A percentile compares a stretch with the other conserved stretches of the same genome.
phyloP scores from a whole-genome alignment of 2,113 vertebrate genomes.

The Acanthochromis polyacanthus region DNA sequence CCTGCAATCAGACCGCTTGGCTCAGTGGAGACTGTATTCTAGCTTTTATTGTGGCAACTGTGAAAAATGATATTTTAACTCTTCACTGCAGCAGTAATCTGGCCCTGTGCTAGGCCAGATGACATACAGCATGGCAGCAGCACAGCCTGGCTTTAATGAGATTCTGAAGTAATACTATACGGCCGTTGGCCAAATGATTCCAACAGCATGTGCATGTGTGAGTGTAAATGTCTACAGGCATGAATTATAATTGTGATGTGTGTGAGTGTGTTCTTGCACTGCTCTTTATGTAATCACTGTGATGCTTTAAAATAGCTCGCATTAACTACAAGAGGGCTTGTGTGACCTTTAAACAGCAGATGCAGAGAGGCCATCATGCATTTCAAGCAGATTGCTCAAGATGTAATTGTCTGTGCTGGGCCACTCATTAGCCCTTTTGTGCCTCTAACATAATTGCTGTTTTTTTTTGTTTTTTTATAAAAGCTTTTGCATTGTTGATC shows the following conservation, averaged over 20 bases:
- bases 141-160: constrained; percentile 32
- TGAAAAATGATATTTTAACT: constrained; percentile 34
- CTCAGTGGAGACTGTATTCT: background rate
- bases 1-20: constrained; percentile 15
- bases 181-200: constrained; percentile 20
- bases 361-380: constrained; percentile 13
- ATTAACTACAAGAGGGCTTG: constrained; percentile 19
- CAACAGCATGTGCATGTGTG: constrained; percentile 1
- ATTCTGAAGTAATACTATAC: constrained; percentile 29
- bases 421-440: constrained; percentile 14
- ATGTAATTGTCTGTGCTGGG: constrained; percentile 2
- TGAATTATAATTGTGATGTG: constrained; percentile 6
- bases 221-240: background rate
- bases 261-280: background rate
- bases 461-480: background rate
- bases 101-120: constrained; percentile 13
- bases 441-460: background rate
- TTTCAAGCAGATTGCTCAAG: constrained; percentile 17
- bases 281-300: constrained; percentile 1
- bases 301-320: constrained; percentile 7
- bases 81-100: constrained; percentile 13
- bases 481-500: background rate
- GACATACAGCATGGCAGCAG: constrained; percentile 8
- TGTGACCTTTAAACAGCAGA: constrained; percentile 33
- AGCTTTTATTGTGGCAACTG: constrained; percentile 11